A percentile compares a stretch with the other conserved stretches of the same genome.
phyloP scores from a whole-genome alignment of 2,888 invertebrate genomes.

The Catocala nupta region DNA sequence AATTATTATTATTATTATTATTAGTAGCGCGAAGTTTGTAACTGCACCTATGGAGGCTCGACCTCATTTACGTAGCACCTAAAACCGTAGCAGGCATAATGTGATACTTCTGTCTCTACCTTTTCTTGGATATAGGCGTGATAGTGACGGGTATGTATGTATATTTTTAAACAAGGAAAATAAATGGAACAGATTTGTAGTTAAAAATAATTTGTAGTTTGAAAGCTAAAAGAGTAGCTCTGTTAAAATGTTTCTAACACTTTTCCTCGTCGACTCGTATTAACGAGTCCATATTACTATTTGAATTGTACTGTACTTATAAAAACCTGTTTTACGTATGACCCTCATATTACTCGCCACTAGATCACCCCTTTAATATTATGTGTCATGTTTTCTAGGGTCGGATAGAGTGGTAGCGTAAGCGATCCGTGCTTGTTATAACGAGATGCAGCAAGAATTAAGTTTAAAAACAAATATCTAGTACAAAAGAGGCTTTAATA shows the following conservation, averaged over 20 bases:
- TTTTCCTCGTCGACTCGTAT: not conserved
- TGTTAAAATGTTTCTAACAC: not conserved
- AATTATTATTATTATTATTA: too few relatives aligned
- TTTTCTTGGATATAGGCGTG: too few relatives aligned
- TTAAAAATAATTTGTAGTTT: too few relatives aligned
- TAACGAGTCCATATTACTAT: not conserved
- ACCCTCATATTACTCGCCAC: not conserved
- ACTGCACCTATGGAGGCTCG: too few relatives aligned
- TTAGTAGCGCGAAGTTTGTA: too few relatives aligned
- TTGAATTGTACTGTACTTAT: not conserved
- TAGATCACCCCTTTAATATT: constrained; percentile 14
- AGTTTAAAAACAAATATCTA: constrained; percentile 40
- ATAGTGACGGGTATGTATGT: too few relatives aligned
- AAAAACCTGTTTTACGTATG: not conserved
- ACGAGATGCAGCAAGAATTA: constrained; percentile 40
- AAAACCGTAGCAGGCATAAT: too few relatives aligned
- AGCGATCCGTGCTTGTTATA: constrained; percentile 36
- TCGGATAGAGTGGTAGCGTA: constrained; percentile 20
- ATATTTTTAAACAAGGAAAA: too few relatives aligned
- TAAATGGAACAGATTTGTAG: too few relatives aligned
- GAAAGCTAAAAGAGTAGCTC: not conserved
- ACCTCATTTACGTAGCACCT: too few relatives aligned
- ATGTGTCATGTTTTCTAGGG: constrained; percentile 3
- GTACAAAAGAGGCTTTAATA: constrained; percentile 25
- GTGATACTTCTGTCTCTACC: too few relatives aligned